Percentiles rank a stretch among this genome's conserved stretches.
These are phyloP conservation scores for Hybognathus amarus DNA, from an alignment of 2,797 vertebrate genomes.

Conservation along the genomic window DNA sequence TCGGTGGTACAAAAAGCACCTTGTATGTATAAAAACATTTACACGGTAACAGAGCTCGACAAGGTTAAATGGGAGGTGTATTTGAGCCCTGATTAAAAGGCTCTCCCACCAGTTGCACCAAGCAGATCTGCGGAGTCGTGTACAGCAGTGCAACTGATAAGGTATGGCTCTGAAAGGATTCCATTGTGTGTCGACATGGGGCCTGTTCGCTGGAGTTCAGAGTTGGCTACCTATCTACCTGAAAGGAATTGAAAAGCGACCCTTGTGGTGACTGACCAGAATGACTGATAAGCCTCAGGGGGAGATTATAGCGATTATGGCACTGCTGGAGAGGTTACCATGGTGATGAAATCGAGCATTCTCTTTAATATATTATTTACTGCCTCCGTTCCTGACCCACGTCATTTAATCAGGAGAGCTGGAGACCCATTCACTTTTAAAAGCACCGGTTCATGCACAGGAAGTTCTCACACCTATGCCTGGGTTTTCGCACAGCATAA, in stretches of 20 bases:
- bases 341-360: conserved; percentile 85
- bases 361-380: conserved; percentile 87
- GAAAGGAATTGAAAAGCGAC: conserved; percentile 79
- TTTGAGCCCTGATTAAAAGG: conserved; percentile 61
- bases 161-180: conserved; percentile 56
- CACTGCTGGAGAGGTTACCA: conserved; percentile 83
- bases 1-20: conserved; percentile 52
- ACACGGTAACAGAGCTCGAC: conserved; percentile 55
- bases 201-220: conserved; percentile 67
- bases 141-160: conserved; percentile 59
- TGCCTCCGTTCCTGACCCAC: conserved; percentile 78
- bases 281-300: conserved; percentile 79
- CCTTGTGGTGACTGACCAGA: conserved; percentile 80
- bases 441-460: conserved; percentile 64
- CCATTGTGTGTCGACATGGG: conserved; percentile 61
- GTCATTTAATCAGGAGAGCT: conserved; percentile 83
- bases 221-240: conserved; percentile 73
- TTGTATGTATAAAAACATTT: conserved; percentile 63
- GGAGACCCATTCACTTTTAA: conserved; percentile 65
- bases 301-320: conserved; percentile 82
- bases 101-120: conserved; percentile 55
- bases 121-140: conserved; percentile 63
- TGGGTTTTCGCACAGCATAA: neutral
- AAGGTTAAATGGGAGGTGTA: conserved; percentile 57
- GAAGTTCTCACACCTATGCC: conserved; percentile 1